Base-by-base conservation (phyloP, 2,888 invertebrate species). In the Saturnia pavonia region DNA sequence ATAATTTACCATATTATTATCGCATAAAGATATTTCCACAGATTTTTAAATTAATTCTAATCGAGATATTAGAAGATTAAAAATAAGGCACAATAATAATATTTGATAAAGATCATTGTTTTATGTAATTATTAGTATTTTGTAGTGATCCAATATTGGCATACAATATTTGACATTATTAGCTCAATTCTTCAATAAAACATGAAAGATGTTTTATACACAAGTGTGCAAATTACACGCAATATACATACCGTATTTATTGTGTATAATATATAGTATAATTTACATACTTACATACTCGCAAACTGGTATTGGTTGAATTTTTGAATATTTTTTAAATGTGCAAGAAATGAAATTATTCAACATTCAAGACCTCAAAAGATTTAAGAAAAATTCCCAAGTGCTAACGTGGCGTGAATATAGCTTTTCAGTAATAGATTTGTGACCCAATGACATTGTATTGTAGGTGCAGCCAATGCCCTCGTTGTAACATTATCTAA, bases 401-500 rank as follows among this genome's bases (percentile, higher is more conserved):
- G 45, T 48, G 34, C 22, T 42, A 22, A 22, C 3, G 16, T 40
- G 12, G 0, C 19, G 16, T 19, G 48, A 65, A 51, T 65, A 48
- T 65, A 51, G 45, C 9, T 51, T 67, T 69, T 42, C 51, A 8
- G 27, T 16, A 25, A 54, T 12, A 63, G 3, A 27, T 42, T 70
- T 66, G 40, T 70, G 51, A 54, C 70, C 70, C 19, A 70, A 34
- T 67, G 67, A 67, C 70, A 67, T 67, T 22, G 66, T 48, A 40
- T 66, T 70, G n/a, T 34, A 65, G 42, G 67, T 19, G 48, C 51
- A 54, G 66, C 19, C 67, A 67, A 67, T 51, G 70, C 27, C 48
- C 70, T 67, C 70, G 54, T 67, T 65, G 54, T 66, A 43, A 3
- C 40, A 65, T 66, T 67, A 67, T 65, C 66, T 66, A 51, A 63